Evolutionary conservation across 2,113 vertebrate genomes (phyloP), one percentile per base, ranked within the genome.

Genomic region (Arothron firmamentum): DNA sequence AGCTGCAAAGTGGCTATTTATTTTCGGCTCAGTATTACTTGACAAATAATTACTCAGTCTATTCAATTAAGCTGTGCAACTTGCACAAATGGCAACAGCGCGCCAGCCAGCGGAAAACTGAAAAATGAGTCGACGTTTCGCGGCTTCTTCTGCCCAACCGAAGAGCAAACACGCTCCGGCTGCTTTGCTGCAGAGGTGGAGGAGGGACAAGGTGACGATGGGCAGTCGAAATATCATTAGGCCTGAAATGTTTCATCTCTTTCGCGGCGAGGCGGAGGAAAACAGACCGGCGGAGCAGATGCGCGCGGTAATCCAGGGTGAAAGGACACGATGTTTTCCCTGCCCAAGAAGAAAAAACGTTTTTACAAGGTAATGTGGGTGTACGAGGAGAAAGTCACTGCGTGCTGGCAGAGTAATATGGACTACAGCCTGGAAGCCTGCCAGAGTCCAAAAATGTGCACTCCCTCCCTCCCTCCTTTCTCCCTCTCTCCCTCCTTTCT

Each of bases 11-110:
- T 84, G 81, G 80, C 85, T 90, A 85, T 87, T 88, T 84, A 88
- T 88, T 87, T 87, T 81, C 83, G 61, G 80, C 76, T 82, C 77
- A 73, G 79, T 70, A 79, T 88, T 87, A 85, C 84, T 85, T 79
- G 77, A 80, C 81, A 88, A 90, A 88, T 88, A 88, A 87, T 87
- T 80, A 87, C 84, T 82, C 84, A 81, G 82, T 80, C 83, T 78
- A 87, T 86, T 88, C 84, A 88, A 85, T 87, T 85, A 83, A 81
- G 83, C 58, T 0, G 50, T 60, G 72, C 68, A 84, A 76, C 68
- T 62, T 51, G 52, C 77, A 74, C 74, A 76, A 84, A 85, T 68
- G 77, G 77, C 70, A 65, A 51, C 77, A 60, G 51, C 76, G 59
- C 77, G 49, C 63, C 71, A 50, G 70, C 45, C n/a, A 8, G 45